Percentiles rank a stretch among this genome's conserved stretches.
Conservation (phyloP, 2,888 invertebrate genomes). For the Caenorhabditis virilis region DNA sequence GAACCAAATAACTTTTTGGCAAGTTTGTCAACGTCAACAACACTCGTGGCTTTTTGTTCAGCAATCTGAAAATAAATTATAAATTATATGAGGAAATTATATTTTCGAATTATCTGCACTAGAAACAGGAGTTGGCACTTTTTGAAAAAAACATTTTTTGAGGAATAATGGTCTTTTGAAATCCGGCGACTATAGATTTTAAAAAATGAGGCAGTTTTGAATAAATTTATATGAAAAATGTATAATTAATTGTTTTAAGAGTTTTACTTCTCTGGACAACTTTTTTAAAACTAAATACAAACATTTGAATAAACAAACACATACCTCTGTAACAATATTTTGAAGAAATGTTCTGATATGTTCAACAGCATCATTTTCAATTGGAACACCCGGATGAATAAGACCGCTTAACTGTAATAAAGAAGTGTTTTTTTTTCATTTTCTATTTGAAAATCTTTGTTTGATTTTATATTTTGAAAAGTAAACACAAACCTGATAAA, state of each 20-base stretch:
- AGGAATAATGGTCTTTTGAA: too few relatives aligned
- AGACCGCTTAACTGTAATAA: too few relatives aligned
- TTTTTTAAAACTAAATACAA: too few relatives aligned
- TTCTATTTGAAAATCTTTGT: slow-evolving; percentile 50
- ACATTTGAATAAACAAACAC: too few relatives aligned
- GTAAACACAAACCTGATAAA: slow-evolving; percentile 21
- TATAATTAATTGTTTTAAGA: background rate
- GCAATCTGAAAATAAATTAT: slow-evolving; percentile 28
- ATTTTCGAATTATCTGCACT: too few relatives aligned
- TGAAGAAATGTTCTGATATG: slow-evolving; percentile 53
- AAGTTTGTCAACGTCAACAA: slow-evolving; percentile 29
- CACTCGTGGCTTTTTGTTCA: slow-evolving; percentile 28
- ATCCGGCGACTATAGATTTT: too few relatives aligned
- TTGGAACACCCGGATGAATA: slow-evolving; percentile 59
- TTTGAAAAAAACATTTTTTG: background rate
- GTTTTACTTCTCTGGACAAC: too few relatives aligned
- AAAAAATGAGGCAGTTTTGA: background rate
- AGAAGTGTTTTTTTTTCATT: too few relatives aligned
- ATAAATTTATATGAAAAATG: background rate
- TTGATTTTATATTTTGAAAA: background rate
- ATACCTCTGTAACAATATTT: slow-evolving; percentile 48
- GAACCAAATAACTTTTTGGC: slow-evolving; percentile 25
- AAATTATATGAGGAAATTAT: too few relatives aligned
- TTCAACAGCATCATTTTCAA: slow-evolving; percentile 58
- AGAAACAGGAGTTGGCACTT: too few relatives aligned